Conservation (phyloP, 1,140 invertebrate genomes). For the Drosophila neocordata region DNA sequence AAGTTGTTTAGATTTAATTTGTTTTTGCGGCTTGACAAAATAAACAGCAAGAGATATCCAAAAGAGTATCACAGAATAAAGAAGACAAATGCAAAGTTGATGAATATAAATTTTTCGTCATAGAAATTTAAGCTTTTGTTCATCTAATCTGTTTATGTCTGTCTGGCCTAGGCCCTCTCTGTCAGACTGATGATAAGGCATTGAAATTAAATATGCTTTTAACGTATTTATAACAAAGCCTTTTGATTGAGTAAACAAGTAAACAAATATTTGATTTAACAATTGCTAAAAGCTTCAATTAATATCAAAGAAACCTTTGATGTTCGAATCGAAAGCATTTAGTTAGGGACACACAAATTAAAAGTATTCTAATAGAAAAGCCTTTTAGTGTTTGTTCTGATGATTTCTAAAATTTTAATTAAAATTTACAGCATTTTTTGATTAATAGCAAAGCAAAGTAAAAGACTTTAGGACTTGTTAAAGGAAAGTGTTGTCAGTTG, state of each 20-base stretch:
- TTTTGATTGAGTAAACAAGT: background rate
- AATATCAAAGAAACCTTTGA: background rate
- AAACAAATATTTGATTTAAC: background rate
- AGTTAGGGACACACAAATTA: no score
- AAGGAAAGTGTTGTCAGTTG: no score
- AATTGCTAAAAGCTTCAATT: background rate
- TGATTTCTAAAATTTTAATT: no score
- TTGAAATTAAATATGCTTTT: background rate
- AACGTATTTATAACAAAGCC: background rate
- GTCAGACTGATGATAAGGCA: background rate
- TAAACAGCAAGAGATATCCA: conserved; percentile 9
- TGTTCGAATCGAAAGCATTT: background rate
- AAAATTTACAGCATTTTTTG: no score
- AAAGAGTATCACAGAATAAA: background rate
- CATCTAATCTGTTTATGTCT: background rate
- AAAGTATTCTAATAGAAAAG: no score
- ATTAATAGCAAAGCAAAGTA: no score
- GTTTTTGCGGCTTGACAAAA: conserved; percentile 17
- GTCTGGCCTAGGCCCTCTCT: background rate
- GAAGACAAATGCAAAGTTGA: background rate
- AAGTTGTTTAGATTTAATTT: conserved; percentile 23
- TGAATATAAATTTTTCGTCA: background rate
- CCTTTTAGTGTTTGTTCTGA: no score
- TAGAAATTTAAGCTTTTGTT: background rate
- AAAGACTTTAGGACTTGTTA: no score